A percentile compares a stretch with the other conserved stretches of the same genome.
phyloP scores from a whole-genome alignment of 1,140 invertebrate species.

The Triops cancriformis region DNA sequence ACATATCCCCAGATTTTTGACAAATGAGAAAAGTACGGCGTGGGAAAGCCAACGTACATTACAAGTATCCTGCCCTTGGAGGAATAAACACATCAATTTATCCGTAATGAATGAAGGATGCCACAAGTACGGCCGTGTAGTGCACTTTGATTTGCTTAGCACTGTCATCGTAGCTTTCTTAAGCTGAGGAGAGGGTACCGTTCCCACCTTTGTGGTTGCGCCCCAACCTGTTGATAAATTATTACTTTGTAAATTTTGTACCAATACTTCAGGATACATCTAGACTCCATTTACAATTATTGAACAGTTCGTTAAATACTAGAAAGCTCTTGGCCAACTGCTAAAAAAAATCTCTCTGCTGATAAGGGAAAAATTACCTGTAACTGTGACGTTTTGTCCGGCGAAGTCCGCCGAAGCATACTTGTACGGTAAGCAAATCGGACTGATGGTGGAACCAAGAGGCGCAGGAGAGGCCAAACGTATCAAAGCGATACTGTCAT shows the following conservation, averaged over 20 bases:
- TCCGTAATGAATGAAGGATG: neutral
- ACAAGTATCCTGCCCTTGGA: neutral
- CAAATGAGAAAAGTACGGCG: too few species aligned
- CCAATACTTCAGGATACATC: too few species aligned
- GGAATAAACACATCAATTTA: neutral
- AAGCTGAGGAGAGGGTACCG: neutral
- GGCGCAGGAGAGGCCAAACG: neutral
- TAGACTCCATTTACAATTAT: too few species aligned
- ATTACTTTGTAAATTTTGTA: too few species aligned
- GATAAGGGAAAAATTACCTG: neutral
- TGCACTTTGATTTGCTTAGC: neutral
- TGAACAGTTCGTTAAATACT: too few species aligned
- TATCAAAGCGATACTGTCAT: neutral
- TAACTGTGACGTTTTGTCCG: neutral
- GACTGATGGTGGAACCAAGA: neutral
- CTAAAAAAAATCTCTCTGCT: too few species aligned
- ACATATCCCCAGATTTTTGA: too few species aligned
- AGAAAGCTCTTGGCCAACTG: too few species aligned
- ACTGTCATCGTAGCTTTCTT: neutral
- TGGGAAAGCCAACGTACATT: neutral
- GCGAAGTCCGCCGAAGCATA: neutral
- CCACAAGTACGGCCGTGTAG: neutral
- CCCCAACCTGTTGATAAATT: neutral
- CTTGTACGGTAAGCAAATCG: neutral
- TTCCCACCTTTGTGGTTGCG: neutral